Evolutionary conservation across 2,113 vertebrate genomes (phyloP).

Genomic region (Egretta garzetta): DNA sequence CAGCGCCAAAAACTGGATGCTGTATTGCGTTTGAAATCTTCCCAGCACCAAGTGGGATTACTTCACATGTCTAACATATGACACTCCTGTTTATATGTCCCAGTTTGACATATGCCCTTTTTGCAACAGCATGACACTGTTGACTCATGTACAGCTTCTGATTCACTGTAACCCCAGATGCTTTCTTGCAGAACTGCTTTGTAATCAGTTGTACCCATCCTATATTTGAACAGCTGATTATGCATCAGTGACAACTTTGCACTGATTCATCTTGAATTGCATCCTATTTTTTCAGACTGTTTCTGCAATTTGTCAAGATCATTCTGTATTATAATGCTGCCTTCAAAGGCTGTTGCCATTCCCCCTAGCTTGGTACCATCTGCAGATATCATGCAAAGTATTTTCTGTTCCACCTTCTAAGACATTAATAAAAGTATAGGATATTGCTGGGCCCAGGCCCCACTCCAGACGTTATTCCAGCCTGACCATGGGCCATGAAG

Average conservation of each 20-base stretch:
- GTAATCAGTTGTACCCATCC: conserved; percentile 66
- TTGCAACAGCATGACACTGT: neutral
- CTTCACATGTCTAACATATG: conserved; percentile 32
- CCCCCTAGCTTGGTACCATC: conserved; percentile 5
- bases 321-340: conserved; percentile 19
- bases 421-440: neutral
- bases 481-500: neutral
- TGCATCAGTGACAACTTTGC: conserved; percentile 59
- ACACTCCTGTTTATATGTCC: neutral
- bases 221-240: conserved; percentile 64
- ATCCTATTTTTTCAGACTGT: conserved; percentile 53
- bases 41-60: neutral
- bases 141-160: conserved; percentile 35
- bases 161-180: conserved; percentile 56
- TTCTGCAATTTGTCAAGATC: conserved; percentile 52
- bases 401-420: neutral
- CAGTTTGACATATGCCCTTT: conserved; percentile 42
- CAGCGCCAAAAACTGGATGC: neutral
- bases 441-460: neutral
- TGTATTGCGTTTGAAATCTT: neutral
- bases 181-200: conserved; percentile 55
- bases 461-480: neutral
- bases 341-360: conserved; percentile 26
- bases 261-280: conserved; percentile 69
- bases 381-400: conserved; percentile 1